Evolutionary conservation across 1,140 invertebrate species (phyloP).

Genomic region (Drosophila parvula): DNA sequence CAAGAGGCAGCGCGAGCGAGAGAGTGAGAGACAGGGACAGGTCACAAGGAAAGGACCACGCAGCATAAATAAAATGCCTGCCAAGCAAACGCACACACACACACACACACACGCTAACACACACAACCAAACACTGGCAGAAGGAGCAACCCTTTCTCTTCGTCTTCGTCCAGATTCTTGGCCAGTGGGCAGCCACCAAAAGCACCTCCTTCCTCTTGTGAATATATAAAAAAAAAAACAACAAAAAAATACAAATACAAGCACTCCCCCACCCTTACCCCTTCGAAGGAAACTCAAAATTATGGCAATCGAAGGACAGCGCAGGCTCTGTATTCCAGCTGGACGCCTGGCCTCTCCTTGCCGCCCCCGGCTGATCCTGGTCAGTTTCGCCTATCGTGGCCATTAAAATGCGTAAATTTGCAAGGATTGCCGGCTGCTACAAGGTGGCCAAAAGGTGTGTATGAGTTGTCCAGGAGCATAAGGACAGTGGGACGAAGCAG

Average conservation of each 20-base stretch:
- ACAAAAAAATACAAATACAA: not conserved
- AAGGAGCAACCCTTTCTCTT: conserved; percentile 50
- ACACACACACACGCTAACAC: conserved; percentile 24
- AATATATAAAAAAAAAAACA: not conserved
- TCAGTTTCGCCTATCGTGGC: conserved; percentile 44
- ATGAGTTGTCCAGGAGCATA: not conserved
- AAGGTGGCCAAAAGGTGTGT: conserved; percentile 6
- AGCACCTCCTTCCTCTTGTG: conserved; percentile 32
- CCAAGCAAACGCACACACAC: conserved; percentile 61
- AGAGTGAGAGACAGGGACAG: conserved; percentile 15
- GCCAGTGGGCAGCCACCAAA: conserved; percentile 44
- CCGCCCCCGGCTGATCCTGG: conserved; percentile 15
- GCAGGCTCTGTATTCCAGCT: conserved; percentile 23
- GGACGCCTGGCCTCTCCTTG: conserved; percentile 2
- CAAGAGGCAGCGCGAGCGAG: conserved; percentile 9
- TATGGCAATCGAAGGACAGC: conserved; percentile 53
- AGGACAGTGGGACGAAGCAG: not conserved
- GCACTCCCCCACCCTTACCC: not conserved
- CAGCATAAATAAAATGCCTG: conserved; percentile 80
- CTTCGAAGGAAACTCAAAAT: conserved; percentile 74
- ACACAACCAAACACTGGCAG: conserved; percentile 18
- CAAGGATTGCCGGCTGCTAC: conserved; percentile 36
- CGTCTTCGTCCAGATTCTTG: conserved; percentile 7
- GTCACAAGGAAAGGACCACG: conserved; percentile 72
- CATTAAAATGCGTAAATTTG: conserved; percentile 79